Conservation (phyloP, 2,797 vertebrate genomes). For the Pelochelys cantorii region DNA sequence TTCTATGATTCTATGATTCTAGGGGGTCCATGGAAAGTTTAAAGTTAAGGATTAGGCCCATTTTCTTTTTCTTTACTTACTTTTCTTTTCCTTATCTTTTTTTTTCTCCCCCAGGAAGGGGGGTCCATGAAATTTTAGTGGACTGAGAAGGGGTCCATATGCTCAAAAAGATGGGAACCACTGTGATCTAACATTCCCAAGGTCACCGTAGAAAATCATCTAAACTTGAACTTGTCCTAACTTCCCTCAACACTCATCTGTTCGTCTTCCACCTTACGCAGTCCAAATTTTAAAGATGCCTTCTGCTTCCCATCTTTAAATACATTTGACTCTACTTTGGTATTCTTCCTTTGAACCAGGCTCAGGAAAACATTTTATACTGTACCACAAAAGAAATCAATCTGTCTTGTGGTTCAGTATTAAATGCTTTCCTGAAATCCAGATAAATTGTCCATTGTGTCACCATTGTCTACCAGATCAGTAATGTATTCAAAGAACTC, state of each 20-base stretch:
- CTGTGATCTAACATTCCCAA: not conserved
- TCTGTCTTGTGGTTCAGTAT: constrained; percentile 25
- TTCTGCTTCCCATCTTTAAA: constrained; percentile 1
- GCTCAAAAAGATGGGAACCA: too few relatives aligned
- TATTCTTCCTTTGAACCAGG: constrained; percentile 1
- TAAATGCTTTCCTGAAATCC: constrained; percentile 16
- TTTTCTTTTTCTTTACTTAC: too few relatives aligned
- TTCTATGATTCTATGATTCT: too few relatives aligned
- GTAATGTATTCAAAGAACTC: not conserved
- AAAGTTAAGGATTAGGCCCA: too few relatives aligned
- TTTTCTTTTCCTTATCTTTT: too few relatives aligned
- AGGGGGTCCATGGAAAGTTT: too few relatives aligned
- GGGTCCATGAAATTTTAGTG: too few relatives aligned
- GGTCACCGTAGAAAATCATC: not conserved
- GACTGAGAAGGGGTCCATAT: too few relatives aligned
- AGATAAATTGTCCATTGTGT: not conserved
- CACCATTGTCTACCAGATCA: constrained; percentile 32
- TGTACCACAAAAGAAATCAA: constrained; percentile 33
- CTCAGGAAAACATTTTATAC: not conserved
- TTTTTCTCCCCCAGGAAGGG: too few relatives aligned
- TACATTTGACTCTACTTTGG: constrained; percentile 6
- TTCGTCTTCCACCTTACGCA: not conserved
- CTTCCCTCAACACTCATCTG: not conserved
- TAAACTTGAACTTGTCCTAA: not conserved
- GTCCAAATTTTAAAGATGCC: not conserved